These are phyloP conservation scores for Tenrec ecaudatus DNA, from an alignment of 2,113 vertebrate genomes.

Conservation along the genomic window DNA sequence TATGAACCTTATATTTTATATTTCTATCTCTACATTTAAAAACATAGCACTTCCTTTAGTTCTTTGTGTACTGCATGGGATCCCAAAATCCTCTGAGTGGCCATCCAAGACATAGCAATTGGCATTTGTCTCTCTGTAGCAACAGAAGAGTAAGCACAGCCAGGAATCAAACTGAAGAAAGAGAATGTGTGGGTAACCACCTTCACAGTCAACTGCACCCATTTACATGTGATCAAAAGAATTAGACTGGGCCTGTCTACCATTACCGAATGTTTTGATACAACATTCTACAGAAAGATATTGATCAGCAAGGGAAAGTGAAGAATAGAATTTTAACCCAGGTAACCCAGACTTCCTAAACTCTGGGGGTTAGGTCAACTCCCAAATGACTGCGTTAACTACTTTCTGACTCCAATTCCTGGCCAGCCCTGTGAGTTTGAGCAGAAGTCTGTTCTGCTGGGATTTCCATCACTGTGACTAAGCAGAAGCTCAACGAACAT, in stretches of 20 bases:
- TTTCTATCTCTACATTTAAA: slow-evolving; percentile 50
- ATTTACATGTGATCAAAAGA: not conserved
- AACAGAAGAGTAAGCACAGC: not conserved
- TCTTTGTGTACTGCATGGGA: not conserved
- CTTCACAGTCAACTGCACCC: not conserved
- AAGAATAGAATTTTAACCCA: not conserved
- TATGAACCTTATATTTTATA: not conserved
- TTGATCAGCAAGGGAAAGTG: not conserved
- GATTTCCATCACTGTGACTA: no score
- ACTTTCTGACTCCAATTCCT: no score
- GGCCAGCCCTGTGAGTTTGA: no score
- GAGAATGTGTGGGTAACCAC: not conserved
- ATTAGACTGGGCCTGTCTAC: not conserved
- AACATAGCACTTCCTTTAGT: not conserved
- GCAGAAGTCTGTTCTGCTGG: no score
- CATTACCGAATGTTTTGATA: not conserved
- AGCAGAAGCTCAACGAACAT: no score
- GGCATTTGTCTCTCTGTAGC: not conserved
- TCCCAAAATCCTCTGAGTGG: not conserved
- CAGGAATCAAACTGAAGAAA: not conserved
- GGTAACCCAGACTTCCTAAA: not conserved
- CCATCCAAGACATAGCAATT: not conserved
- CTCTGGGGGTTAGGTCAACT: not conserved
- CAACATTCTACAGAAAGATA: not conserved
- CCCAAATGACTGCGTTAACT: not conserved